phyloP scores from a whole-genome alignment of 2,797 vertebrate genomes.

The Brachymystax lenok region DNA sequence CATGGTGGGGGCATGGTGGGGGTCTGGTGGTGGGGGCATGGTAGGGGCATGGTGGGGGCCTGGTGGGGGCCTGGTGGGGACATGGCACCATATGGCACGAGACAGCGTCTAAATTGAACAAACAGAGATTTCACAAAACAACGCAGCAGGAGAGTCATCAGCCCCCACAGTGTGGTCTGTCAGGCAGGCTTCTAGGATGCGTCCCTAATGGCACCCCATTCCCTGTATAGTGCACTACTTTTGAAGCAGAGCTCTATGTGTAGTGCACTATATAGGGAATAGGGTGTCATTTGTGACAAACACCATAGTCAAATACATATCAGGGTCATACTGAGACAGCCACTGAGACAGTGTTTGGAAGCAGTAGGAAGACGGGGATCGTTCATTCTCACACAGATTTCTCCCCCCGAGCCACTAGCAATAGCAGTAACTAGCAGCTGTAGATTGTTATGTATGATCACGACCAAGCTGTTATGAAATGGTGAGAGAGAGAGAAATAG shows the following conservation, averaged over 20 bases:
- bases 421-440: neutral
- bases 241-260: too few relatives aligned
- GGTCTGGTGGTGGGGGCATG: too few relatives aligned
- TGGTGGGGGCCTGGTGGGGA: too few relatives aligned
- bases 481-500: neutral
- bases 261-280: too few relatives aligned
- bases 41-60: too few relatives aligned
- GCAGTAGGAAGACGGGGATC: conserved; percentile 79
- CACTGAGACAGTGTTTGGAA: conserved; percentile 63
- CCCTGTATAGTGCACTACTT: too few relatives aligned
- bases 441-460: neutral
- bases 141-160: conserved; percentile 83
- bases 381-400: conserved; percentile 59
- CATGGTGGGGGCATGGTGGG: too few relatives aligned
- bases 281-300: conserved; percentile 77
- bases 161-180: conserved; percentile 68
- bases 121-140: conserved; percentile 84
- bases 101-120: conserved; percentile 80
- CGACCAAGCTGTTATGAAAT: conserved; percentile 50
- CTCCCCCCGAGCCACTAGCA: conserved; percentile 43
- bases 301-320: conserved; percentile 30
- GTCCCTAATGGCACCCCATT: too few relatives aligned
- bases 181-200: too few relatives aligned
- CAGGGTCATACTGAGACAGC: conserved; percentile 32
- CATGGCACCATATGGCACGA: conserved; percentile 80